Percentiles rank a stretch among this genome's conserved stretches.
These are phyloP conservation scores for Myotis vivesi DNA, from an alignment of 2,797 vertebrate species.

Conservation along the genomic window DNA sequence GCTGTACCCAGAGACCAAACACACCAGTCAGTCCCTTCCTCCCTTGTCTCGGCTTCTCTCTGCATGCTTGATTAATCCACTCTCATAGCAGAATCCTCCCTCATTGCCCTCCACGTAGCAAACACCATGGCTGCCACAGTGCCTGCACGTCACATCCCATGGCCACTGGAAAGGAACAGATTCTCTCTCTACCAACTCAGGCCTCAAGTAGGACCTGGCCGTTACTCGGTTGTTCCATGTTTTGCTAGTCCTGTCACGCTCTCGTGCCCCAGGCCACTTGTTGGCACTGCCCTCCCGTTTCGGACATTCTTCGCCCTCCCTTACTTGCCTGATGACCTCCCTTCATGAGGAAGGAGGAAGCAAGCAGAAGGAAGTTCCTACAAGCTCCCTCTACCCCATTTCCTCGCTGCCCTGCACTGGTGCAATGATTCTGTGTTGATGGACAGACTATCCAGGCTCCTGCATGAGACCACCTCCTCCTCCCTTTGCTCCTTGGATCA, in stretches of 20 bases:
- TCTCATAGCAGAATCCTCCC: not conserved
- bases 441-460: not conserved
- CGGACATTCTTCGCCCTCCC: not conserved
- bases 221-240: accelerated
- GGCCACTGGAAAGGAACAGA: not conserved
- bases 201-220: accelerated
- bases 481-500: not conserved
- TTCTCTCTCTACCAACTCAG: not conserved
- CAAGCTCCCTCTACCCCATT: not conserved
- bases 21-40: too few relatives aligned
- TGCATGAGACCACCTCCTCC: not conserved
- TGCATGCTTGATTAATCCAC: not conserved
- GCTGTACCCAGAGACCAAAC: not conserved
- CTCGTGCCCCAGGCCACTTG: accelerated
- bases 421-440: accelerated
- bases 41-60: not conserved
- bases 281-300: accelerated
- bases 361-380: too few relatives aligned
- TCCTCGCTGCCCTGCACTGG: not conserved
- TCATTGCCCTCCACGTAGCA: not conserved
- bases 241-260: not conserved
- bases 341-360: not conserved
- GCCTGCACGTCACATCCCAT: accelerated
- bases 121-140: not conserved
- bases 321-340: not conserved